Base-by-base conservation (phyloP, 2,888 invertebrate genomes). In the Volucella zonaria region DNA sequence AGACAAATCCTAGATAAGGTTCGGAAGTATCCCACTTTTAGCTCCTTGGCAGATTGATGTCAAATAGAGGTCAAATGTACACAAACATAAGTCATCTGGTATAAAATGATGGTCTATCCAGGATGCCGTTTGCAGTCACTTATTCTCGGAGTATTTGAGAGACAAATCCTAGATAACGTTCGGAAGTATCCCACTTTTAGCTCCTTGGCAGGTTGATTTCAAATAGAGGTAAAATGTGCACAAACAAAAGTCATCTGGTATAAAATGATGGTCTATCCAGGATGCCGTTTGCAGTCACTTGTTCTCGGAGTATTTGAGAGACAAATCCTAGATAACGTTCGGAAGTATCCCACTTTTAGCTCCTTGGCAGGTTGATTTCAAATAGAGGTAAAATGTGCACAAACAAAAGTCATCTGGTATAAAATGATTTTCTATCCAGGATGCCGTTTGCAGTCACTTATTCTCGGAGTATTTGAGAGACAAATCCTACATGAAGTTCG, bases 221-320 rank as follows among this genome's bases (percentile, higher is more conserved):
- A 15, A 14, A 10, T 14, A 49, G 14, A 12, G 14, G 31, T 14
- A 14, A 1, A 23, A 38, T 64, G 64, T 40, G 58, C 58, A 58
- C 58, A 40, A 58, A 61, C 61, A 8, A 8, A 43, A 61, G 61
- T 61, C 61, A 45, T 61, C 61, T 61, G 61, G 23, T 12, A 23
- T 45, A 61, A 8, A 61, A 61, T 61, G 18, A n/a, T 14, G 0
- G 12, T 61, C 10, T 61, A 45, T 45, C 45, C 61, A 61, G 61
- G 61, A 61, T 61, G 61, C 61, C 61, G 43, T 61, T 61, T 31
- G 61, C 45, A 47, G n/a, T 40, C 61, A 14, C 45, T 61, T 61
- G 47, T 9, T 61, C 61, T 61, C 18, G 61, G 61, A 61, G 61
- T 23, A n/a, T 23, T 45, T 47, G 61, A 61, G 61, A 61, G 61